These are phyloP conservation scores for Alaudala cheleensis DNA, from an alignment of 2,113 vertebrate species.

Conservation along the genomic window DNA sequence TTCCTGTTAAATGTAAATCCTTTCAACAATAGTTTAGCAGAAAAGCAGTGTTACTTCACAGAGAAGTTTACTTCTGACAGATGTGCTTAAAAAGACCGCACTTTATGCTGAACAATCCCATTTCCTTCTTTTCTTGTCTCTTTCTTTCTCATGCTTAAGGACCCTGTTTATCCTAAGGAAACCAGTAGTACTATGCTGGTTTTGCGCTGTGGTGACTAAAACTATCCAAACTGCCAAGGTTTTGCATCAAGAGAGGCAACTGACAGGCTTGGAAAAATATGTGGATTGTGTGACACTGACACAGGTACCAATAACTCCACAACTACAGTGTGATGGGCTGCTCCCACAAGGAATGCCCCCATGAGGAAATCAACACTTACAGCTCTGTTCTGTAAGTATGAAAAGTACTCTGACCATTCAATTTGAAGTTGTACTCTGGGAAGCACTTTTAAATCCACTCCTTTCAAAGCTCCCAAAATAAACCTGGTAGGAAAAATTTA, in stretches of 20 bases:
- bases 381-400: not conserved
- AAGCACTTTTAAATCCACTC: not conserved
- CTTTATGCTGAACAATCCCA: not conserved
- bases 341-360: not conserved
- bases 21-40: not conserved
- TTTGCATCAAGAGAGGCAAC: not conserved
- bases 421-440: not conserved
- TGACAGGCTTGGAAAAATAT: not conserved
- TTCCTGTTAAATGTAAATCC: not conserved
- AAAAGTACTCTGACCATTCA: not conserved
- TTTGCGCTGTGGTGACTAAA: not conserved
- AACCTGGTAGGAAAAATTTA: not conserved
- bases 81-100: not conserved
- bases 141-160: not conserved
- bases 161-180: not conserved
- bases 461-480: not conserved
- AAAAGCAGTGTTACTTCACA: not conserved
- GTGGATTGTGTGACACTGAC: accelerated
- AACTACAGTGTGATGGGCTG: accelerated
- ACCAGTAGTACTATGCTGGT: not conserved
- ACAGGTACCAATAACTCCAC: not conserved
- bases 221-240: not conserved
- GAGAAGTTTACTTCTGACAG: not conserved
- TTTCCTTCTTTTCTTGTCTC: not conserved
- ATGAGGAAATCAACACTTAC: accelerated